phyloP scores from a whole-genome alignment of 1,140 invertebrate genomes.

The Cryptotermes secundus region DNA sequence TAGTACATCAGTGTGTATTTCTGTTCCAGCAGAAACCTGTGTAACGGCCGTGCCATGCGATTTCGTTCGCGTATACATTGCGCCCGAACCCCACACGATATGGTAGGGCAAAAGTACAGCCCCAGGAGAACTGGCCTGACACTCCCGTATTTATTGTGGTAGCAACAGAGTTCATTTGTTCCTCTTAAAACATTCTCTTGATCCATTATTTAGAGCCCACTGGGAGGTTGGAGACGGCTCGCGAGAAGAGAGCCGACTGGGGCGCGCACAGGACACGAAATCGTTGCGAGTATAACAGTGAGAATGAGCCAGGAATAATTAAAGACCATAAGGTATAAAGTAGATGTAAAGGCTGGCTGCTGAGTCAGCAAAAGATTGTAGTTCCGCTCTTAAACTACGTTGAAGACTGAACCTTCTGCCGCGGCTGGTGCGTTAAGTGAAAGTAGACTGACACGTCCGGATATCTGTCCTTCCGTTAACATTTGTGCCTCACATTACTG shows the following conservation, averaged over 20 bases:
- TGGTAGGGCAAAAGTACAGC: background rate
- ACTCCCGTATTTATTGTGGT: conserved; percentile 19
- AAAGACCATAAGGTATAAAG: background rate
- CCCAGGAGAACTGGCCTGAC: background rate
- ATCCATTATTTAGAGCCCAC: conserved; percentile 12
- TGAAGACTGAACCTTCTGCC: background rate
- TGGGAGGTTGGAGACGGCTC: background rate
- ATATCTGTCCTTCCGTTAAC: no score
- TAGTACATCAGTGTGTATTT: no score
- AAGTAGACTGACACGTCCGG: no score
- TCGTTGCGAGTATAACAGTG: background rate
- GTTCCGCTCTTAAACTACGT: background rate
- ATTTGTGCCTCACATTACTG: no score
- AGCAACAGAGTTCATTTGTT: conserved; percentile 17
- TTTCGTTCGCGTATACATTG: no score
- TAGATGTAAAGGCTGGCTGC: background rate
- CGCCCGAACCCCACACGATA: background rate
- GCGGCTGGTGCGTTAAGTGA: background rate
- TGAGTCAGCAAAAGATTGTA: background rate
- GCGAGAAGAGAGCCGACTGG: background rate
- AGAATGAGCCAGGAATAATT: background rate
- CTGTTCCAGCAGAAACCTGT: background rate
- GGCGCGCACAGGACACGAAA: background rate
- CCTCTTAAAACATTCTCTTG: conserved; percentile 11
- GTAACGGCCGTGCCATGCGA: background rate